These are phyloP conservation scores for Semotilus atromaculatus DNA, from an alignment of 2,797 vertebrate genomes.

Conservation along the genomic window DNA sequence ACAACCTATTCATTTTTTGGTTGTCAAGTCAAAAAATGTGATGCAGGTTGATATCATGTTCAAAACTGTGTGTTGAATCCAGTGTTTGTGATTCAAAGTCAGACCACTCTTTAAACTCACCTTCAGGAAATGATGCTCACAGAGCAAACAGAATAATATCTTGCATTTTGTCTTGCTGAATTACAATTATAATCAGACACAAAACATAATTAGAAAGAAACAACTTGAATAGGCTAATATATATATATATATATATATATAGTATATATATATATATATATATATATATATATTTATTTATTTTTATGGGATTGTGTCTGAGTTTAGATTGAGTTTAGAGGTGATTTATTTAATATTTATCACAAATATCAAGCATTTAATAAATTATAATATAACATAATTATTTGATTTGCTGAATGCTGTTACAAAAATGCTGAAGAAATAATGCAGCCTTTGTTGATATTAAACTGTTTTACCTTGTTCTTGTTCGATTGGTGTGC, in stretches of 20 bases:
- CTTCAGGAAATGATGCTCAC: not conserved
- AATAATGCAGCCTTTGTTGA: not conserved
- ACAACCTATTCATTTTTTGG: not conserved
- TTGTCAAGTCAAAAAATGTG: not conserved
- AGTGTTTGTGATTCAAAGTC: not conserved
- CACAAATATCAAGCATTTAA: not conserved
- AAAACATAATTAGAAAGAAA: not conserved
- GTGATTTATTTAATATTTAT: too few relatives aligned
- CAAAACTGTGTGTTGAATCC: constrained; percentile 2
- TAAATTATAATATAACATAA: not conserved
- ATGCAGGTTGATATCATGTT: not conserved
- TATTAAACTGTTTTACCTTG: too few relatives aligned
- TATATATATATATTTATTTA: too few relatives aligned
- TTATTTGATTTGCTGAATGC: not conserved
- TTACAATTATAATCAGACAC: not conserved
- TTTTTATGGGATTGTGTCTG: too few relatives aligned
- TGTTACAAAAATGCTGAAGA: not conserved
- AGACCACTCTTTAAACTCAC: not conserved
- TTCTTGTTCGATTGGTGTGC: too few relatives aligned
- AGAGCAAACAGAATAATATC: not conserved
- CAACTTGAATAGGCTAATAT: not conserved
- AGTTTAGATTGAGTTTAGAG: too few relatives aligned
- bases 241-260: too few relatives aligned
- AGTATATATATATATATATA: too few relatives aligned
- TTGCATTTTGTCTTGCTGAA: not conserved